Evolutionary conservation across 2,797 vertebrate species (phyloP).

Genomic region (Aselliscus stoliczkanus): DNA sequence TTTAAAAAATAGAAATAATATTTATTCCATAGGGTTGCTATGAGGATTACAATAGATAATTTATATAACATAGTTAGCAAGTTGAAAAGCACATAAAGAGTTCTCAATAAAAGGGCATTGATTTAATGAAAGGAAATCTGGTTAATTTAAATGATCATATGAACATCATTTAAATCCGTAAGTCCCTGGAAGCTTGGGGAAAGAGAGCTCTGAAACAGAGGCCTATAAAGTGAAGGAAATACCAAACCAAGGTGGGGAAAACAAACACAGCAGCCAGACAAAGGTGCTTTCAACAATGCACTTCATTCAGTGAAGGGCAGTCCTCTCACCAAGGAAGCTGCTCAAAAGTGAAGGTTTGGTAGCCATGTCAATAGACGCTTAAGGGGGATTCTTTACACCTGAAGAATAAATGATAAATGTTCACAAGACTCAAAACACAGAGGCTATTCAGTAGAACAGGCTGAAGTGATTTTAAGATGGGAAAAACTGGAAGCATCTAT

Average conservation of each 20-base stretch:
- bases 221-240: neutral
- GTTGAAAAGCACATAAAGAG: neutral
- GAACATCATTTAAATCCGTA: neutral
- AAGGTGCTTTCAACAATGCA: neutral
- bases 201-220: neutral
- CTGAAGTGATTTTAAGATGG: neutral
- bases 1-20: neutral
- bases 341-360: neutral
- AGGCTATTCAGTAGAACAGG: neutral
- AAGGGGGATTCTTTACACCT: neutral
- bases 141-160: neutral
- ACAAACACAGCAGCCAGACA: neutral
- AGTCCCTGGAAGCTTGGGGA: neutral
- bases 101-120: neutral
- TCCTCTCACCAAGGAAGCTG: neutral
- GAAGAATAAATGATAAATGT: neutral
- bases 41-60: neutral
- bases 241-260: neutral
- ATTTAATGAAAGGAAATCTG: slow-evolving; percentile 5
- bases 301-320: neutral
- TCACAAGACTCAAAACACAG: neutral
- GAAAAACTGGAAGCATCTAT: neutral
- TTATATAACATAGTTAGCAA: neutral
- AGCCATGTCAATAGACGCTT: neutral
- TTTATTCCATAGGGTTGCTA: neutral